These are phyloP conservation scores for Leptobrachium ailaonicum DNA, from an alignment of 2,113 vertebrate species.

Conservation along the genomic window DNA sequence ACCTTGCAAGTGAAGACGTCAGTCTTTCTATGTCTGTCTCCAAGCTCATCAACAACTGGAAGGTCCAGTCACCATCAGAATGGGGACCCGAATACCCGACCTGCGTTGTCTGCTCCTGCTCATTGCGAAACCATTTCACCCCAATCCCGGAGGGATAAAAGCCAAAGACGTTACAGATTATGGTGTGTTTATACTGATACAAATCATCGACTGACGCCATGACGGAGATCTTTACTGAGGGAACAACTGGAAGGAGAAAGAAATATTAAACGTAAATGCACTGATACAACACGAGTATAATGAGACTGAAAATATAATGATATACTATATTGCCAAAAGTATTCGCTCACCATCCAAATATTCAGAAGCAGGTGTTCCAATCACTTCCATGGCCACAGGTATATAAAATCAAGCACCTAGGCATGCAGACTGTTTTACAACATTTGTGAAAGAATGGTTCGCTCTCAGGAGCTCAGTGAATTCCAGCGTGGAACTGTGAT, in stretches of 20 bases:
- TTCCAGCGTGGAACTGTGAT: no score
- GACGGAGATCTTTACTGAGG: not conserved
- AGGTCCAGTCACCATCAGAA: conserved; percentile 26
- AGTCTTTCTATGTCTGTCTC: conserved; percentile 22
- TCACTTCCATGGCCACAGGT: no score
- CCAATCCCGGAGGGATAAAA: conserved; percentile 56
- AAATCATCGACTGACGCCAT: not conserved
- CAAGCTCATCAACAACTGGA: conserved; percentile 44
- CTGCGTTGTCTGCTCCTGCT: not conserved
- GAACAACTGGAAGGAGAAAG: conserved; percentile 1
- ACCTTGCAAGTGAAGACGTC: conserved; percentile 29
- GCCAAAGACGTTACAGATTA: conserved; percentile 56
- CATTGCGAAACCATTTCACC: conserved; percentile 55
- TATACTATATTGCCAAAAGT: no score
- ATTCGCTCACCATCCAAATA: no score
- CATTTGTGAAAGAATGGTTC: no score
- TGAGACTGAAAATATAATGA: no score
- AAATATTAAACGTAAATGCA: no score
- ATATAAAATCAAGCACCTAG: no score
- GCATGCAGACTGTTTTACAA: no score
- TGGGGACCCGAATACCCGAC: not conserved
- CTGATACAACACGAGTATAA: no score
- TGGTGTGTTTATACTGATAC: conserved; percentile 48
- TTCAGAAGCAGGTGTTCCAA: no score
- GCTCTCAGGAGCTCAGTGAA: no score